phyloP scores from a whole-genome alignment of 1,140 invertebrate genomes.

The Procambarus clarkii region DNA sequence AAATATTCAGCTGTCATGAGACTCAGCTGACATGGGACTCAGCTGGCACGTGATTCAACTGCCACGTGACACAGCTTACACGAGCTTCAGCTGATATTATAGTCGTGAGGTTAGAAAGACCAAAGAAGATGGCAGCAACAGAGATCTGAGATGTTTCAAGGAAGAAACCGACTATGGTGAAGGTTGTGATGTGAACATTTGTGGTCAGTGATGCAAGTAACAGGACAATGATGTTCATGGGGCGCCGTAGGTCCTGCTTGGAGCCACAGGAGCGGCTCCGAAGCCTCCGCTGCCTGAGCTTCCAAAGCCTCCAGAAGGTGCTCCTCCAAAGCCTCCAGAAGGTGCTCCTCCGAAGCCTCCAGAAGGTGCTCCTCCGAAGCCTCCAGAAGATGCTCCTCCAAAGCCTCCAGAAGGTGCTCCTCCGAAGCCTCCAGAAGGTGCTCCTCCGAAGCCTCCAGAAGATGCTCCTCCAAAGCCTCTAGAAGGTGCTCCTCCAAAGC shows the following conservation, averaged over 20 bases:
- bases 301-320: not conserved
- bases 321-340: not conserved
- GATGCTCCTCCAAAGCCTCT: not conserved
- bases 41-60: too few species aligned
- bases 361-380: not conserved
- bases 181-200: too few species aligned
- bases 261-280: not conserved
- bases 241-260: slow-evolving; percentile 37
- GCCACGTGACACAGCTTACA: too few species aligned
- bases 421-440: not conserved
- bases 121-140: too few species aligned
- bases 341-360: not conserved
- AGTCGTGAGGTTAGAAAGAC: too few species aligned
- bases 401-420: not conserved
- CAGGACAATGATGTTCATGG: not conserved
- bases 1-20: too few species aligned
- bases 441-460: too few species aligned
- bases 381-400: not conserved
- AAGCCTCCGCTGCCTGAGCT: too few species aligned
- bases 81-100: too few species aligned
- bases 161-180: too few species aligned
- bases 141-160: too few species aligned
- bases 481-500: not conserved
- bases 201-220: not conserved
- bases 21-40: too few species aligned